phyloP scores from a whole-genome alignment of 2,888 invertebrate genomes.

The Isotomurus palustris region DNA sequence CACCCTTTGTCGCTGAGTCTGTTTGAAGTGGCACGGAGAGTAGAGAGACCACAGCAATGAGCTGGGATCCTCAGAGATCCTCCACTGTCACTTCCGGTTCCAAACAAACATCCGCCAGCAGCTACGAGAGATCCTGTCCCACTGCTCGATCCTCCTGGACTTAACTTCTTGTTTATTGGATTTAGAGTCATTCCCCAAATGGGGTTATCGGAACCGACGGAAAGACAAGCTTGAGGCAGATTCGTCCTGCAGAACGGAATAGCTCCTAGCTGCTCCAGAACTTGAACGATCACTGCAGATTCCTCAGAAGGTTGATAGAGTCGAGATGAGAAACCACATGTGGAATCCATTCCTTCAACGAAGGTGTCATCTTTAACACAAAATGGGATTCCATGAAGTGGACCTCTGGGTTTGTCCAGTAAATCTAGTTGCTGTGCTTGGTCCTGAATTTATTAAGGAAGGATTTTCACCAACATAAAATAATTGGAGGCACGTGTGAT shows the following conservation, averaged over 20 bases:
- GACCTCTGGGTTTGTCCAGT: constrained; percentile 29
- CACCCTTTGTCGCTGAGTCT: background rate
- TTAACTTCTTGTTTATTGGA: constrained; percentile 49
- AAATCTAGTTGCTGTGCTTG: constrained; percentile 35
- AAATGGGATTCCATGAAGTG: constrained; percentile 48
- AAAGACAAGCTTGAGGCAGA: constrained; percentile 48
- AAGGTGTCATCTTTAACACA: constrained; percentile 48
- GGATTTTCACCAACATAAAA: background rate
- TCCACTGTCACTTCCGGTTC: background rate
- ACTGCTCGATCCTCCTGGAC: constrained; percentile 53
- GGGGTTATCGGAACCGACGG: constrained; percentile 49
- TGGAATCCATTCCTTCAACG: constrained; percentile 50
- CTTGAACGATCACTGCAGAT: constrained; percentile 37
- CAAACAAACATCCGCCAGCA: background rate
- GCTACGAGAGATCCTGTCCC: constrained; percentile 49
- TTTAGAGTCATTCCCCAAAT: constrained; percentile 52
- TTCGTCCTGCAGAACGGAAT: constrained; percentile 49
- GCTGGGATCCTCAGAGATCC: background rate
- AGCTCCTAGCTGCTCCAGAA: constrained; percentile 32
- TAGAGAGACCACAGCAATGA: background rate
- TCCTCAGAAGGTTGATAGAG: constrained; percentile 46
- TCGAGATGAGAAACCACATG: constrained; percentile 48
- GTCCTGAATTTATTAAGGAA: constrained; percentile 7
- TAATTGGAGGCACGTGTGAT: background rate
- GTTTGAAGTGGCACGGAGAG: background rate